Conservation (phyloP, 30 jellyfish, hydroid and myxozoan genomes). For the Hydra vulgaris region DNA sequence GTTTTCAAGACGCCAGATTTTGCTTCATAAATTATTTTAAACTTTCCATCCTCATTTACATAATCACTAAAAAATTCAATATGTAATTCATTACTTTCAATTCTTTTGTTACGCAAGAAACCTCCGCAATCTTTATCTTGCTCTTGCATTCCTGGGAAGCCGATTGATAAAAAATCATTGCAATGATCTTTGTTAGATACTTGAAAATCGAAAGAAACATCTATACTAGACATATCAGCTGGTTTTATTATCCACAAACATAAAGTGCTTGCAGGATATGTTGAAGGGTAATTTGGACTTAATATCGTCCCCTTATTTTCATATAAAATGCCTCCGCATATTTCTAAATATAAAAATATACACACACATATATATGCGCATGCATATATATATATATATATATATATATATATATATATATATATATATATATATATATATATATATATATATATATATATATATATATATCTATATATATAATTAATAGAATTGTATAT, state of each 20-base stretch:
- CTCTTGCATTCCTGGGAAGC: constrained; percentile 31
- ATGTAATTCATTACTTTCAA: constrained; percentile 37
- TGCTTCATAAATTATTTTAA: constrained; percentile 15
- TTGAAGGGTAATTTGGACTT: constrained; percentile 78
- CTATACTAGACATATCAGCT: constrained; percentile 30
- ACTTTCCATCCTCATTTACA: constrained; percentile 30
- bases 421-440: no score
- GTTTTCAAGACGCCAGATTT: background rate
- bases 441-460: no score
- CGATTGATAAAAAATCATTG: constrained; percentile 40
- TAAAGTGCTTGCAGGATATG: constrained; percentile 40
- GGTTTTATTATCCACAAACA: constrained; percentile 69
- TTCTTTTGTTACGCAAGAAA: constrained; percentile 9
- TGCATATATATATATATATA: no score
- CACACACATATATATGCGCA: background rate
- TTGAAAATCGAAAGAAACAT: constrained; percentile 28
- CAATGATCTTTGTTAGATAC: constrained; percentile 18
- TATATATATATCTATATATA: no score
- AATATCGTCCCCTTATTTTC: constrained; percentile 53
- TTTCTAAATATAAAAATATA: no score
- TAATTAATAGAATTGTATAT: no score
- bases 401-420: no score
- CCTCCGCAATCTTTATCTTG: constrained; percentile 48
- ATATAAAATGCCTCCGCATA: constrained; percentile 75
- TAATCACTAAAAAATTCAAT: constrained; percentile 59